phyloP scores from a whole-genome alignment of 2,113 vertebrate species.

The Neolamprologus hecqui region DNA sequence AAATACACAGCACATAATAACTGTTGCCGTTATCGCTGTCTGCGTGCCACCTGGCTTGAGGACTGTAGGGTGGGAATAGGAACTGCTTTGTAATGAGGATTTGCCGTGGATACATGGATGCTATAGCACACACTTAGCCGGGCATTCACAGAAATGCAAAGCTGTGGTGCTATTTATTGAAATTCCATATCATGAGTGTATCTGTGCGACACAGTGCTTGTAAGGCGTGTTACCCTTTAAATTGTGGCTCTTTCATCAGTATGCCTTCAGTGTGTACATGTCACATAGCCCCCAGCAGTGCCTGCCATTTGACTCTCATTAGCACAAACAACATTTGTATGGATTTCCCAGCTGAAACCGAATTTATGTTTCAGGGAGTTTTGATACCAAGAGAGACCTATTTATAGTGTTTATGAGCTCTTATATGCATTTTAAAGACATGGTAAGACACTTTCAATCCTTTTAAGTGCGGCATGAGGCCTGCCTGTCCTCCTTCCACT shows the following conservation, averaged over 20 bases:
- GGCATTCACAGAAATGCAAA: background rate
- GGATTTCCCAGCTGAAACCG: conserved; percentile 7
- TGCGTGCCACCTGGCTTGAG: background rate
- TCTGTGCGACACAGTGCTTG: background rate
- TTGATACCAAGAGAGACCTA: background rate
- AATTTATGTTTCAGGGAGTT: conserved; percentile 2
- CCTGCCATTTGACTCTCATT: conserved; percentile 1
- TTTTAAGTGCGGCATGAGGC: background rate
- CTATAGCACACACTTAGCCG: background rate
- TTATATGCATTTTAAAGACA: conserved; percentile 13
- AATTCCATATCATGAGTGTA: background rate
- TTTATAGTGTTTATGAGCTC: conserved; percentile 9
- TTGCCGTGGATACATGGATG: background rate
- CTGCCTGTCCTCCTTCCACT: background rate
- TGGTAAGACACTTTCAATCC: background rate
- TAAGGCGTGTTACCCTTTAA: background rate
- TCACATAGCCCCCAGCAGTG: background rate
- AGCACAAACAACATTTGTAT: conserved; percentile 7
- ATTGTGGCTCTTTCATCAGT: background rate
- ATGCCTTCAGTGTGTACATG: background rate
- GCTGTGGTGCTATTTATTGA: background rate
- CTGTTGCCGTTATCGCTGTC: background rate
- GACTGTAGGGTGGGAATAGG: background rate
- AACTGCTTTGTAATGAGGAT: background rate
- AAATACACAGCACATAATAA: background rate